A percentile compares a stretch with the other conserved stretches of the same genome.
Conservation (phyloP, 2,113 vertebrate genomes). For the Sinocyclocheilus grahami region DNA sequence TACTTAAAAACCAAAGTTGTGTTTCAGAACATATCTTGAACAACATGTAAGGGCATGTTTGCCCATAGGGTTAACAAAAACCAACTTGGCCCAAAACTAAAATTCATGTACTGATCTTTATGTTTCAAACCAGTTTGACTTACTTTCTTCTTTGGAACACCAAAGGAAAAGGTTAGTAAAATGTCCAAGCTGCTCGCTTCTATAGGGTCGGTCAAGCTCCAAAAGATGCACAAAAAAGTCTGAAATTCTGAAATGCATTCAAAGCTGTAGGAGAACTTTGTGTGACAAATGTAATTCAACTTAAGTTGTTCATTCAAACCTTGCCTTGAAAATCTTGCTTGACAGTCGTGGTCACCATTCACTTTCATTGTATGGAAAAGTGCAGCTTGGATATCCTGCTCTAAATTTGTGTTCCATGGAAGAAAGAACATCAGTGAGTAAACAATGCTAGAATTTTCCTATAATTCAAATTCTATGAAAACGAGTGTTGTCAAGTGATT, state of each 20-base stretch:
- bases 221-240: not conserved
- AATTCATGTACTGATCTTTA: not conserved
- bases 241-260: no score
- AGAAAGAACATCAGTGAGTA: not conserved
- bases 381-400: not conserved
- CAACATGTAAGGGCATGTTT: not conserved
- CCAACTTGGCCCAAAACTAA: not conserved
- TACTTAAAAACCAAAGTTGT: not conserved
- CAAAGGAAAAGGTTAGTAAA: not conserved
- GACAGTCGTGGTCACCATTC: not conserved
- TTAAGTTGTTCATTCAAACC: not conserved
- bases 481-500: not conserved
- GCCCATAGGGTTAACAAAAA: not conserved
- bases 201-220: not conserved
- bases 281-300: not conserved
- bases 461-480: not conserved
- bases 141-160: not conserved
- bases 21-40: not conserved
- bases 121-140: not conserved
- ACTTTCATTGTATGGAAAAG: not conserved
- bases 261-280: not conserved
- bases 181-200: not conserved
- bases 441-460: not conserved
- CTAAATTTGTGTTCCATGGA: not conserved
- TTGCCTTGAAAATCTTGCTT: not conserved